Evolutionary conservation across 2,113 vertebrate genomes (phyloP).

Genomic region (Sphyrna mokarran): DNA sequence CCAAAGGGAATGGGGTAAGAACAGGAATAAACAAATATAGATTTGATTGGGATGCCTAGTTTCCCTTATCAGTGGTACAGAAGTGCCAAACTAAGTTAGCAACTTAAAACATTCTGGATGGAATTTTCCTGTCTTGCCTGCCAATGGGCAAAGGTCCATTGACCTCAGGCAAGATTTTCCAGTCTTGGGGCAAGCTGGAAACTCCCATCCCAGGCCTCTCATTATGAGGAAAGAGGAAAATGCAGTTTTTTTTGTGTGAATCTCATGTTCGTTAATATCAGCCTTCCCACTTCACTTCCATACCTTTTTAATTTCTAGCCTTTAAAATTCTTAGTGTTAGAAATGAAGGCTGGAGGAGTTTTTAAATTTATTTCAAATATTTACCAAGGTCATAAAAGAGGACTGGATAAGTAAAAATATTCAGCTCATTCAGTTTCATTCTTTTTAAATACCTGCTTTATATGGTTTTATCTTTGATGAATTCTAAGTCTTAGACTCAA

Average conservation of each 20-base stretch:
- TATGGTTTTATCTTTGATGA: background rate
- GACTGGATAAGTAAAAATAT: background rate
- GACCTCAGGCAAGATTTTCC: no score
- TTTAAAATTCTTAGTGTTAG: background rate
- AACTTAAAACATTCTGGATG: background rate
- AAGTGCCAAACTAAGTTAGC: background rate
- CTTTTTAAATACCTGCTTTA: background rate
- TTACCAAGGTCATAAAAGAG: background rate
- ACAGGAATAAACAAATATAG: background rate
- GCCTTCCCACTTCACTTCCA: background rate
- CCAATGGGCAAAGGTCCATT: no score
- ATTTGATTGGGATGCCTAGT: background rate
- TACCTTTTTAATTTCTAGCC: background rate
- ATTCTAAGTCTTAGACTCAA: background rate
- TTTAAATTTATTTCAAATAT: conserved; percentile 6
- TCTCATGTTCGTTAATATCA: background rate
- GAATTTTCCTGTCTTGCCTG: no score
- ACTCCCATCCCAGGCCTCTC: background rate
- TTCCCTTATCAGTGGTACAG: background rate
- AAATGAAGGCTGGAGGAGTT: background rate
- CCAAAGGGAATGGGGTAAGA: background rate
- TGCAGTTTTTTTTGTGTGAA: background rate
- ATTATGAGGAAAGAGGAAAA: background rate
- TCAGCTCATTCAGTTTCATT: background rate
- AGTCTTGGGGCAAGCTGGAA: no score